Evolutionary conservation across 2,888 invertebrate genomes (phyloP), one percentile per base, ranked within the genome.

Genomic region (Tenthredo distinguenda): DNA sequence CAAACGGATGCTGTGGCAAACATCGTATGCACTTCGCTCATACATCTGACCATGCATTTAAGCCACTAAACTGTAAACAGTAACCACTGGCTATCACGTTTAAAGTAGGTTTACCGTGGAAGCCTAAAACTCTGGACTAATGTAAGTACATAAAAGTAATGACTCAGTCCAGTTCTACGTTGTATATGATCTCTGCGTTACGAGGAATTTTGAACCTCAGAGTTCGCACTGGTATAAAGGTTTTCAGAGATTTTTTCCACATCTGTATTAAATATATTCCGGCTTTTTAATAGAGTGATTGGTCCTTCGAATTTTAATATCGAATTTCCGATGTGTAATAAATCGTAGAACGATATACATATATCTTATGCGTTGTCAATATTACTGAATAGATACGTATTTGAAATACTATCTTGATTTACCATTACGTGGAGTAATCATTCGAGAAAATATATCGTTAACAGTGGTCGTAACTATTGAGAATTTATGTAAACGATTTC

Each of bases 71-170:
- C 50, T 50, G 77, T 50, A 50, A 77, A 77, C 77, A 77, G 77
- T 77, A 77, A 74, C 43, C 74, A 43, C 74, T 74, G 74, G 74
- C 74, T 43, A 43, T 74, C 43, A 43, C 43, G 74, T 74, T 74
- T 21, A 43, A 74, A 74, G 74, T 43, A 74, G 40, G 74, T 74
- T 68, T 34, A 34, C 68, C 68, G 31, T 34, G 2, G 15, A 12
- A 68, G 72, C 40, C 77, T 31, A 26, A 55, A 50, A 37, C 34
- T 31, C 50, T 43, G 43, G 37, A 74, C 40, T 31, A 43, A 43
- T 12, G 50, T 18, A 15, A 77, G 50, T 50, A 40, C 50, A 77
- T 50, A 43, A n/a, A 76, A 76, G 26, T 76, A 50, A 77, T 50
- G 77, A 21, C 21, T 62, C 62, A 21, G 26, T 62, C 10, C 21